phyloP scores from a whole-genome alignment of 2,888 invertebrate genomes.

The Heteropelma amictum region DNA sequence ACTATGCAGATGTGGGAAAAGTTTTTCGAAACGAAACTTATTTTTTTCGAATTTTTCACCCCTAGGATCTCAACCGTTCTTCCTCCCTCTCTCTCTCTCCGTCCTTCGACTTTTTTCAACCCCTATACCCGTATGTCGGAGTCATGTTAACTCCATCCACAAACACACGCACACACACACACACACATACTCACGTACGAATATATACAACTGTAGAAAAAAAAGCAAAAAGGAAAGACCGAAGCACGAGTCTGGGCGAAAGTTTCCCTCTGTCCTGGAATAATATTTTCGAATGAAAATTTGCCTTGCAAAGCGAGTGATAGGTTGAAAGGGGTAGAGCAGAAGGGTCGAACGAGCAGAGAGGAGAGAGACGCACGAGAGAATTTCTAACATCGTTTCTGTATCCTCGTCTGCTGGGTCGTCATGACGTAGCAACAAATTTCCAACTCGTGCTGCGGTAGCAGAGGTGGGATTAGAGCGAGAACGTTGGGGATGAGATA shows the following conservation, averaged over 20 bases:
- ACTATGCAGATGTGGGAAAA: too few species aligned
- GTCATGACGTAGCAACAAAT: conserved; percentile 52
- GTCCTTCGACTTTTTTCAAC: too few species aligned
- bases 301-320: conserved; percentile 45
- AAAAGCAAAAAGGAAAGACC: background rate
- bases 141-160: too few species aligned
- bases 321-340: background rate
- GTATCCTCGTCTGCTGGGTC: conserved; percentile 16
- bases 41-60: too few species aligned
- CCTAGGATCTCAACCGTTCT: too few species aligned
- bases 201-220: too few species aligned
- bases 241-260: conserved; percentile 18
- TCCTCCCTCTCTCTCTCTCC: too few species aligned
- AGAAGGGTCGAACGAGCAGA: background rate
- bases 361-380: background rate
- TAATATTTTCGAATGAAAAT: conserved; percentile 54
- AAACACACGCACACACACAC: too few species aligned
- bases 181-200: too few species aligned
- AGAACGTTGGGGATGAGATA: conserved; percentile 23
- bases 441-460: conserved; percentile 41
- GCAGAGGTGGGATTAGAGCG: conserved; percentile 29
- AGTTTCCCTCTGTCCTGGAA: conserved; percentile 45
- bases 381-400: background rate
- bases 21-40: too few species aligned
- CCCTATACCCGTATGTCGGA: too few species aligned